Evolutionary conservation across 2,113 vertebrate species (phyloP).

Genomic region (Turdus rufiventris): DNA sequence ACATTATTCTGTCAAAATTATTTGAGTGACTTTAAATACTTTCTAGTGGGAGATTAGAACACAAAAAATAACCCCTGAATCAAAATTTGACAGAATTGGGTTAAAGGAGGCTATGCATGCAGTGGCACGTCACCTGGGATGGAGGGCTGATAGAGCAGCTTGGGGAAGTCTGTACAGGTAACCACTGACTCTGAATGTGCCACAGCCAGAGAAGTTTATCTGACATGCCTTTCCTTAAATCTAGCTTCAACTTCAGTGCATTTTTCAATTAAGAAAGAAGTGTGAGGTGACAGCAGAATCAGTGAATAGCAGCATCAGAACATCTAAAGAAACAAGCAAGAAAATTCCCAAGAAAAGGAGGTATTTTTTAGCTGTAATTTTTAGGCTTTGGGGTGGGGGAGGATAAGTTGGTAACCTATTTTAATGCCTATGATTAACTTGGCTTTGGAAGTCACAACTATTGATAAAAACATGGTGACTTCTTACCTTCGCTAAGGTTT

Average conservation of each 20-base stretch:
- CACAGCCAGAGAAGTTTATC: background rate
- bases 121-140: accelerated
- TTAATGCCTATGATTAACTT: background rate
- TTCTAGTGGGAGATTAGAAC: background rate
- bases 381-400: background rate
- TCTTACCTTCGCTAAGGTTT: background rate
- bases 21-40: background rate
- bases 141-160: background rate
- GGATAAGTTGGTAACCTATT: background rate
- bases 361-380: background rate
- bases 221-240: background rate
- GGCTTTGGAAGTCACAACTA: background rate
- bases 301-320: background rate
- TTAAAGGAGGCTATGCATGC: background rate
- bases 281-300: background rate
- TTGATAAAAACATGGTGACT: background rate
- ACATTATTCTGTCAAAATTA: background rate
- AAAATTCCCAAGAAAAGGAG: background rate
- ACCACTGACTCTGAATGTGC: background rate
- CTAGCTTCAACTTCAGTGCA: background rate
- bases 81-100: background rate
- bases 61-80: background rate
- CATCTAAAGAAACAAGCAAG: background rate
- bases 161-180: background rate
- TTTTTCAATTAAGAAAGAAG: background rate